Evolutionary conservation across 2,113 vertebrate species (phyloP).

Genomic region (Rhea americana): DNA sequence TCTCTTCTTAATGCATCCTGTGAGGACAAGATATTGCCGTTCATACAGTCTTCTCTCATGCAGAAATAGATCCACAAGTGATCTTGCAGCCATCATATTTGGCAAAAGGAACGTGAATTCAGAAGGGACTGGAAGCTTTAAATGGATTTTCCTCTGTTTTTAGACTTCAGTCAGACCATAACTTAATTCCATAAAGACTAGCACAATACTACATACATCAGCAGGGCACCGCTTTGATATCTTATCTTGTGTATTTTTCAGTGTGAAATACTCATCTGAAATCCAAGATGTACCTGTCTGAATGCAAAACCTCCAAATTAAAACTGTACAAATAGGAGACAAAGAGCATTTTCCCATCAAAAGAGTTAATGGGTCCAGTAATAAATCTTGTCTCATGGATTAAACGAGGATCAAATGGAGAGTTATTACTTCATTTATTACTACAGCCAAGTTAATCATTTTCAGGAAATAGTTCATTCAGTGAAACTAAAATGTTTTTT

Average conservation of each 20-base stretch:
- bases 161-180: background rate
- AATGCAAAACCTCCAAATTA: slow-evolving; percentile 14
- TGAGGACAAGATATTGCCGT: background rate
- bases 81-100: background rate
- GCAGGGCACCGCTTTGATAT: background rate
- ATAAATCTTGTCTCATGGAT: slow-evolving; percentile 56
- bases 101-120: background rate
- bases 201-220: background rate
- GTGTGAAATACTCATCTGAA: background rate
- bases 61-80: background rate
- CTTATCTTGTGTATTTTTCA: background rate
- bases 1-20: background rate
- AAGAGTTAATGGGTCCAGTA: slow-evolving; percentile 45
- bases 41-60: rapidly evolving
- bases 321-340: background rate
- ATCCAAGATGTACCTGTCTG: slow-evolving; percentile 3
- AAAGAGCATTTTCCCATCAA: background rate
- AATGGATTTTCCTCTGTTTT: background rate
- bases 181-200: slow-evolving; percentile 4
- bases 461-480: slow-evolving; percentile 54
- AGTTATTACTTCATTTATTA: slow-evolving; percentile 67
- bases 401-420: slow-evolving; percentile 58
- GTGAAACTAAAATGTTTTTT: slow-evolving; percentile 46
- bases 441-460: slow-evolving; percentile 44
- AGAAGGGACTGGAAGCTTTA: background rate